These are phyloP conservation scores for Aquatica leii DNA, from an alignment of 2,888 invertebrate genomes.

Conservation along the genomic window DNA sequence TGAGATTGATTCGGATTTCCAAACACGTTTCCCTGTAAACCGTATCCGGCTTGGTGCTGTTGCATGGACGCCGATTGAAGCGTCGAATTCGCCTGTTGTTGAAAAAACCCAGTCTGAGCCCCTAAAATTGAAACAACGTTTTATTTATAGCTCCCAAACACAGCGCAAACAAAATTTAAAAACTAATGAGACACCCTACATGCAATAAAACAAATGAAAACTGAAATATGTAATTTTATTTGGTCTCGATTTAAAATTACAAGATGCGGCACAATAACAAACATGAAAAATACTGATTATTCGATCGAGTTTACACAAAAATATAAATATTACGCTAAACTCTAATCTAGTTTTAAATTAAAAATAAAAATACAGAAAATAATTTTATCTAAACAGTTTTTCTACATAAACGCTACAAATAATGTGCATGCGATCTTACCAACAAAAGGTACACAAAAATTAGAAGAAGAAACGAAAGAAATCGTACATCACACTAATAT, in stretches of 20 bases:
- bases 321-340: constrained; percentile 5
- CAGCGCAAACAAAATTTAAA: background rate
- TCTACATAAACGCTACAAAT: constrained; percentile 8
- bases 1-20: constrained; percentile 60
- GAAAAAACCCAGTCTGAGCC: constrained; percentile 63
- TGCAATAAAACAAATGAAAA: constrained; percentile 32
- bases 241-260: constrained; percentile 15
- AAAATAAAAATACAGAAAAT: constrained; percentile 4
- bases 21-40: constrained; percentile 63
- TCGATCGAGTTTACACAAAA: constrained; percentile 2
- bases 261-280: constrained; percentile 10
- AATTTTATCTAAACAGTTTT: constrained; percentile 2
- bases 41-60: constrained; percentile 60
- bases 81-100: constrained; percentile 61
- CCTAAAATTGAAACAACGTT: constrained; percentile 49
- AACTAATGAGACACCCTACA: constrained; percentile 13
- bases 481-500: constrained; percentile 3
- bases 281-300: constrained; percentile 2
- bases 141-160: background rate
- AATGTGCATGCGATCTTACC: constrained; percentile 4
- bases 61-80: constrained; percentile 59
- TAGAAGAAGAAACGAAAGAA: constrained; percentile 8
- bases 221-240: constrained; percentile 26
- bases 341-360: constrained; percentile 11
- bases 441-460: no score